A percentile compares a stretch with the other conserved stretches of the same genome.
These are phyloP conservation scores for Cololabis saira DNA, from an alignment of 2,113 vertebrate genomes.

Conservation along the genomic window DNA sequence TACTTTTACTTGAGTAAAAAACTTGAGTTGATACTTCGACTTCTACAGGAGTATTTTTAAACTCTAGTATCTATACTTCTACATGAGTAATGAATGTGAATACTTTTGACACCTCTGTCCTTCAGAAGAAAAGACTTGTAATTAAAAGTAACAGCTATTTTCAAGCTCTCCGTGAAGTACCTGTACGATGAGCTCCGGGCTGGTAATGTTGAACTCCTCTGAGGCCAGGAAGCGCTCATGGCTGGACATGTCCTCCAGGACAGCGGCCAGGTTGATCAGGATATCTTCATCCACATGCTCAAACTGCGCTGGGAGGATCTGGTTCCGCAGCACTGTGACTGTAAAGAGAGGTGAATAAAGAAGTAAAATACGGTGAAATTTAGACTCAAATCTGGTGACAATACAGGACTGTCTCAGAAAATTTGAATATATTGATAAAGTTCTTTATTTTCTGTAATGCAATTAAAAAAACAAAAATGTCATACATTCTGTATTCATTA, in stretches of 20 bases:
- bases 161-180: constrained; percentile 32
- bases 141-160: background rate
- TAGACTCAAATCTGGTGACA: background rate
- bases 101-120: too few species aligned
- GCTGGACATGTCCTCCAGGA: constrained; percentile 70
- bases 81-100: too few species aligned
- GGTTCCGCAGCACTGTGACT: constrained; percentile 65
- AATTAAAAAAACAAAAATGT: too few species aligned
- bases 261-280: constrained; percentile 80
- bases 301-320: constrained; percentile 67
- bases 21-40: too few species aligned
- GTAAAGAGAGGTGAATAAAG: background rate
- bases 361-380: background rate
- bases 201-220: constrained; percentile 79
- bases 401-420: too few species aligned
- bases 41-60: too few species aligned
- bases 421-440: too few species aligned
- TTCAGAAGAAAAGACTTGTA: background rate
- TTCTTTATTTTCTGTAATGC: too few species aligned
- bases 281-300: constrained; percentile 58
- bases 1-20: too few species aligned
- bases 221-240: constrained; percentile 64
- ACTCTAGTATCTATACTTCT: too few species aligned
- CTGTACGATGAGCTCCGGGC: constrained; percentile 69
- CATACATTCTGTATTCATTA: too few species aligned